Conservation (phyloP, 1,140 invertebrate genomes). For the Drosophila ambigua region DNA sequence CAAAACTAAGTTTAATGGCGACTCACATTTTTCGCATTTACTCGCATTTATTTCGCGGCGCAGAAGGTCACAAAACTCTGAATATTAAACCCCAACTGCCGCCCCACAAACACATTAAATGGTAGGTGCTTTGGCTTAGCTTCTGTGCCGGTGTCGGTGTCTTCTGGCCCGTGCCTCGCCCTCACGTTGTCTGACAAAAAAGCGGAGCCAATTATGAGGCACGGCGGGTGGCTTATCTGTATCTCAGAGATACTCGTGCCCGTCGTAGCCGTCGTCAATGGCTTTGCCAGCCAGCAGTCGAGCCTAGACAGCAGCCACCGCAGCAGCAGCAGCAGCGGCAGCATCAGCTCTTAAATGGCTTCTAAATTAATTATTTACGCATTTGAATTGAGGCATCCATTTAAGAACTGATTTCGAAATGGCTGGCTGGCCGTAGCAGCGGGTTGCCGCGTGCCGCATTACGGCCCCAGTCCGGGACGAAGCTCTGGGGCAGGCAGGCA, state of each 20-base stretch:
- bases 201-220: slow-evolving; percentile 56
- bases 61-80: too few species aligned
- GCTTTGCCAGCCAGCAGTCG: slow-evolving; percentile 13
- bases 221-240: slow-evolving; percentile 72
- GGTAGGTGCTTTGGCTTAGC: too few species aligned
- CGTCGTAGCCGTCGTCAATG: slow-evolving; percentile 38
- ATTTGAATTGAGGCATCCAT: slow-evolving; percentile 75
- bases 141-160: too few species aligned
- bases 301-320: slow-evolving; percentile 6
- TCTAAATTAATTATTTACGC: slow-evolving; percentile 81
- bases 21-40: too few species aligned
- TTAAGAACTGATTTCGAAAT: slow-evolving; percentile 79
- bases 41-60: too few species aligned
- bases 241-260: slow-evolving; percentile 23
- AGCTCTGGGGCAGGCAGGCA: slow-evolving; percentile 18
- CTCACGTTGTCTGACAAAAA: too few species aligned
- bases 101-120: too few species aligned
- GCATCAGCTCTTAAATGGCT: slow-evolving; percentile 68
- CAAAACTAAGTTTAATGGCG: too few species aligned
- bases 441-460: slow-evolving; percentile 64
- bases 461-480: slow-evolving; percentile 27
- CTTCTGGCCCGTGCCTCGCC: too few species aligned
- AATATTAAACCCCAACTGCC: too few species aligned
- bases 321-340: neutral
- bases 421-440: slow-evolving; percentile 44